Percentiles rank a stretch among this genome's conserved stretches.
phyloP scores from a whole-genome alignment of 2,888 invertebrate genomes.

The Esperia sulphurella region DNA sequence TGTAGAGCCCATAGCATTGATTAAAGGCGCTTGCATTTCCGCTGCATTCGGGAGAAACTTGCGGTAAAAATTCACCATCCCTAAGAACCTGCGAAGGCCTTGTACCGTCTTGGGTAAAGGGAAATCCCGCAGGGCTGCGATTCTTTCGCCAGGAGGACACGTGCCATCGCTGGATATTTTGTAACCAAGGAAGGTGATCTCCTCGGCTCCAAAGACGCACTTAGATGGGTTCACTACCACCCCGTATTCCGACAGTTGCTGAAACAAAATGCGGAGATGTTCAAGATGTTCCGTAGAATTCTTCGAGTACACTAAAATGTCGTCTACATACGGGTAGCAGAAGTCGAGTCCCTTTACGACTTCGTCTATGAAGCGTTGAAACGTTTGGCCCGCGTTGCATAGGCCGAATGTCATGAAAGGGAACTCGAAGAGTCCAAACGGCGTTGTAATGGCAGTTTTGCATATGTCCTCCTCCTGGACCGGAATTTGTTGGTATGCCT shows the following conservation, averaged over 20 bases:
- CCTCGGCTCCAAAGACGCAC: conserved; percentile 20
- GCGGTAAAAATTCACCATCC: no score
- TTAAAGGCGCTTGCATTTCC: conserved; percentile 9
- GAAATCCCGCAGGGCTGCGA: conserved; percentile 8
- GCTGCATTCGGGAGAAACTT: conserved; percentile 12
- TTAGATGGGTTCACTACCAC: conserved; percentile 28
- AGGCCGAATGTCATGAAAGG: no score
- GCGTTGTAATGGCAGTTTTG: conserved; percentile 33
- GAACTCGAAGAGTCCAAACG: conserved; percentile 31
- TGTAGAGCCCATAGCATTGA: neutral
- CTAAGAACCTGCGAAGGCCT: conserved; percentile 13
- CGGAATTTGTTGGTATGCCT: conserved; percentile 42
- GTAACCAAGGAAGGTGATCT: conserved; percentile 26
- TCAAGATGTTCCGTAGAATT: conserved; percentile 18
- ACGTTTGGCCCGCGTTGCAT: no score
- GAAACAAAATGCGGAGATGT: conserved; percentile 17
- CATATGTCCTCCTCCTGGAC: conserved; percentile 28
- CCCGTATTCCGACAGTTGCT: conserved; percentile 24
- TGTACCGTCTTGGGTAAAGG: conserved; percentile 10
- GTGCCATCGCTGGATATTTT: conserved; percentile 17
- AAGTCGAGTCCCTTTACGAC: conserved; percentile 8
- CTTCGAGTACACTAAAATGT: conserved; percentile 5
- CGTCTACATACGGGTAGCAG: conserved; percentile 21
- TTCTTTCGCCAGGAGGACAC: conserved; percentile 8
- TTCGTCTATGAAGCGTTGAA: no score